Percentiles rank a stretch among this genome's conserved stretches.
These are phyloP conservation scores for Drosophila antonietae DNA, from an alignment of 2,888 invertebrate species.

Conservation along the genomic window DNA sequence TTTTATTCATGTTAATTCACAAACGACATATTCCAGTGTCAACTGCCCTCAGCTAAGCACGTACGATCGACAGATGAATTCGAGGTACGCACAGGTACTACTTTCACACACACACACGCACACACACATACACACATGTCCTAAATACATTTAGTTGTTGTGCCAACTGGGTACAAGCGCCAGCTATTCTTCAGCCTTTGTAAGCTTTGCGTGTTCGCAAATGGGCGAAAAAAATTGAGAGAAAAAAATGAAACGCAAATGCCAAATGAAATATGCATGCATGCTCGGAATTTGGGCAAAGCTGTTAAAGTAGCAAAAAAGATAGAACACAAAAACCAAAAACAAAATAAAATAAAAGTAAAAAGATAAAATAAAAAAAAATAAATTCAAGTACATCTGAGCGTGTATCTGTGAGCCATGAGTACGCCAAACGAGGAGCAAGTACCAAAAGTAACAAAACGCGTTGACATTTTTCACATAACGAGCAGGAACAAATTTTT, in stretches of 20 bases:
- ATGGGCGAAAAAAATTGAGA: constrained; percentile 8
- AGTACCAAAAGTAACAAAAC: constrained; percentile 33
- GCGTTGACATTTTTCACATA: constrained; percentile 50
- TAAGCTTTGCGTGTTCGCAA: constrained; percentile 54
- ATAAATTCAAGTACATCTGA: constrained; percentile 20
- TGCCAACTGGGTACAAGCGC: constrained; percentile 13
- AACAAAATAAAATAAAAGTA: constrained; percentile 7
- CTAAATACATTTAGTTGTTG: constrained; percentile 33
- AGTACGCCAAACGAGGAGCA: constrained; percentile 13
- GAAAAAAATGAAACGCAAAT: constrained; percentile 50
- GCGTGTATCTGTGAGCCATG: constrained; percentile 16
- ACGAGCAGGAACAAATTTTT: constrained; percentile 15
- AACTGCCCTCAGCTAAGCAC: constrained; percentile 34
- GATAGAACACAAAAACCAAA: constrained; percentile 14
- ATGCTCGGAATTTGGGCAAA: constrained; percentile 62
- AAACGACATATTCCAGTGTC: neutral
- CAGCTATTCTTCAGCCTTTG: constrained; percentile 10
- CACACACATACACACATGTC: constrained; percentile 16
- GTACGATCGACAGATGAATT: constrained; percentile 51
- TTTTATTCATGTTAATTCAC: neutral
- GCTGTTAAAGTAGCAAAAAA: constrained; percentile 55
- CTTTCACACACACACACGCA: constrained; percentile 15
- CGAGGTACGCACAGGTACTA: constrained; percentile 23
- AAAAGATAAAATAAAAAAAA: constrained; percentile 5
- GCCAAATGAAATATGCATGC: constrained; percentile 65